Percentiles rank a stretch among this genome's conserved stretches.
Conservation (phyloP, 1,140 invertebrate species). For the Schmidtea mediterranea region DNA sequence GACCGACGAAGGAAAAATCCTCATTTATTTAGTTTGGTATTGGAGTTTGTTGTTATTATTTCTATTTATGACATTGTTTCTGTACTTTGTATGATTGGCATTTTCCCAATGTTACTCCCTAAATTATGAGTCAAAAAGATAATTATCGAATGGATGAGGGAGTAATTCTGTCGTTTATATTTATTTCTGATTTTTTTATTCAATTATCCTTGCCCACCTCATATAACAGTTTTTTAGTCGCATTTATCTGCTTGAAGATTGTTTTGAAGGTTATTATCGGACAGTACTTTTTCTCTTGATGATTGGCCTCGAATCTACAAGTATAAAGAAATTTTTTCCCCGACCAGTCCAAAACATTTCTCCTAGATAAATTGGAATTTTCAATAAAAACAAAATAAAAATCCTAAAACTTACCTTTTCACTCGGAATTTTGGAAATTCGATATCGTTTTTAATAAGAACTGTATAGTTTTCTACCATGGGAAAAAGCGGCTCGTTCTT, state of each 20-base stretch:
- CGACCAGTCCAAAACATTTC: constrained; percentile 27
- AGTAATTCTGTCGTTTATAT: too few relatives aligned
- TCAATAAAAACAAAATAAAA: background rate
- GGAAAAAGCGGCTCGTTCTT: constrained; percentile 18
- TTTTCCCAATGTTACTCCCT: too few relatives aligned
- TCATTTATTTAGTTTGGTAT: too few relatives aligned
- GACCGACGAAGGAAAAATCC: too few relatives aligned
- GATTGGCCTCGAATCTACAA: constrained; percentile 21
- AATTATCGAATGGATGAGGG: too few relatives aligned
- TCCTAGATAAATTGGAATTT: constrained; percentile 14
- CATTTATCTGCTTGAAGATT: constrained; percentile 21
- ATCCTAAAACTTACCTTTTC: constrained; percentile 15
- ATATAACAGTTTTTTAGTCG: constrained; percentile 12
- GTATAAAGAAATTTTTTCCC: constrained; percentile 20
- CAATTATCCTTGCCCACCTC: too few relatives aligned
- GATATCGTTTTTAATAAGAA: constrained; percentile 33
- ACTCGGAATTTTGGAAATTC: constrained; percentile 28
- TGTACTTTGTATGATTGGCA: too few relatives aligned
- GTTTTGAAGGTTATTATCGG: constrained; percentile 29
- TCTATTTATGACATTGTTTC: too few relatives aligned
- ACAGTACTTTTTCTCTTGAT: constrained; percentile 23
- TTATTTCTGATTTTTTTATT: too few relatives aligned
- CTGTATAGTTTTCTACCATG: constrained; percentile 28
- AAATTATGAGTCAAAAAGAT: too few relatives aligned
- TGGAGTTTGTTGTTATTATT: too few relatives aligned